Percentiles rank a stretch among this genome's conserved stretches.
phyloP scores from a whole-genome alignment of 2,113 vertebrate genomes.

The Morone saxatilis region DNA sequence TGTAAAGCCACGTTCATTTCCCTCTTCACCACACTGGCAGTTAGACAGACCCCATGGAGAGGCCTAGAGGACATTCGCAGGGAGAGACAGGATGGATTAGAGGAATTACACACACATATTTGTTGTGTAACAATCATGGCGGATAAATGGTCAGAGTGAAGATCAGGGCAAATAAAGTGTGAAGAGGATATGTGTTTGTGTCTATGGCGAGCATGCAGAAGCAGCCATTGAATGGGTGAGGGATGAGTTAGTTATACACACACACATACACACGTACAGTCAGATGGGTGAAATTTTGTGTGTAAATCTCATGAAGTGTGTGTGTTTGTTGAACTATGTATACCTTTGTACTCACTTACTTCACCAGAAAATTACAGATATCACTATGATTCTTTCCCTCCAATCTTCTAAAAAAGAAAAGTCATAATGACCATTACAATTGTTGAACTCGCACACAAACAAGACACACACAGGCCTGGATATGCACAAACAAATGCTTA shows the following conservation, averaged over 20 bases:
- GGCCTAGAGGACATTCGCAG: slow-evolving; percentile 56
- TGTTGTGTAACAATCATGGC: slow-evolving; percentile 50
- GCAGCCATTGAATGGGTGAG: neutral
- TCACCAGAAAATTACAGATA: slow-evolving; percentile 7
- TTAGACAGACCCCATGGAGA: slow-evolving; percentile 65
- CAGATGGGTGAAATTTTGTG: slow-evolving; percentile 12
- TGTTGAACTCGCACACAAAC: neutral
- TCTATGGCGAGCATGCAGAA: slow-evolving; percentile 20
- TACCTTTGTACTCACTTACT: slow-evolving; percentile 29
- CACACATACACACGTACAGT: neutral
- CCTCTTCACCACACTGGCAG: slow-evolving; percentile 53
- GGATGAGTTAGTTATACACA: neutral
- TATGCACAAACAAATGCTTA: neutral
- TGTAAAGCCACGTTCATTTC: slow-evolving; percentile 75
- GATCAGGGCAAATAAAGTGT: slow-evolving; percentile 34
- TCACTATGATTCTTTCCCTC: neutral
- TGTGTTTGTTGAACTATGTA: slow-evolving; percentile 13
- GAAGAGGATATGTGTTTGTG: slow-evolving; percentile 14
- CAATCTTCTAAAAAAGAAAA: neutral
- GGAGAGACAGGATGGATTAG: slow-evolving; percentile 45
- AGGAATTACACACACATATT: slow-evolving; percentile 57
- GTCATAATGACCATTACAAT: neutral
- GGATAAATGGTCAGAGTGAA: slow-evolving; percentile 56
- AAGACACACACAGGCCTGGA: neutral
- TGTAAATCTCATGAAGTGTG: slow-evolving; percentile 14